These are phyloP conservation scores for Ceratoteleas bidentatus DNA, from an alignment of 1,140 invertebrate genomes.

Conservation along the genomic window DNA sequence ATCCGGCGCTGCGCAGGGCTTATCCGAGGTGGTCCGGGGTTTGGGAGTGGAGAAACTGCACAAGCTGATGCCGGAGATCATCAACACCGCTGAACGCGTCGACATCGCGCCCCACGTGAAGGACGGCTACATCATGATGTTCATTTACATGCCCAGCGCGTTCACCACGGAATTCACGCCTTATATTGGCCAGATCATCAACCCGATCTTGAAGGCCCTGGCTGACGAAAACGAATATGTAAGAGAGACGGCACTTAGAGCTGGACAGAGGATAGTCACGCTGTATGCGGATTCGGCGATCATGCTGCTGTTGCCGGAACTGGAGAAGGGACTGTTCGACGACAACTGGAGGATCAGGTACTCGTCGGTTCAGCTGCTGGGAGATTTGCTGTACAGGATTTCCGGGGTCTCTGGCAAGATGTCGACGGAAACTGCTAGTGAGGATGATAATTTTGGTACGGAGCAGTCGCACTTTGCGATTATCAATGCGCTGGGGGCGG, in stretches of 20 bases:
- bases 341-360: conserved; percentile 98
- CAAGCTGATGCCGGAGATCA: conserved; percentile 99
- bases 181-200: conserved; percentile 98
- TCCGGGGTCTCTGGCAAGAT: conserved; percentile 99
- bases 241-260: conserved; percentile 96
- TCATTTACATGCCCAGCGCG: conserved; percentile 99
- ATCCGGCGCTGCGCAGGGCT: conserved; percentile 98
- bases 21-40: conserved; percentile 96
- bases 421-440: conserved; percentile 98
- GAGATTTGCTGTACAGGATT: conserved; percentile 97
- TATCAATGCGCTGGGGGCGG: conserved; percentile 91
- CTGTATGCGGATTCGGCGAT: conserved; percentile 98
- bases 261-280: conserved; percentile 98
- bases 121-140: conserved; percentile 99
- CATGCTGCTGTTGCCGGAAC: conserved; percentile 93
- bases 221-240: conserved; percentile 99
- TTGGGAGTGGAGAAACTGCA: conserved; percentile 97
- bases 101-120: conserved; percentile 99
- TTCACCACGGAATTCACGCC: conserved; percentile 97
- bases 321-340: conserved; percentile 96
- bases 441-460: conserved; percentile 99
- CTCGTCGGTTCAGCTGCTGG: conserved; percentile 96
- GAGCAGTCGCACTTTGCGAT: conserved; percentile 97
- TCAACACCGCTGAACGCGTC: conserved; percentile 94
- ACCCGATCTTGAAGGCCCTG: conserved; percentile 97